Evolutionary conservation across 1,140 invertebrate genomes (phyloP).

Genomic region (Pseudachorutes palmiensis): DNA sequence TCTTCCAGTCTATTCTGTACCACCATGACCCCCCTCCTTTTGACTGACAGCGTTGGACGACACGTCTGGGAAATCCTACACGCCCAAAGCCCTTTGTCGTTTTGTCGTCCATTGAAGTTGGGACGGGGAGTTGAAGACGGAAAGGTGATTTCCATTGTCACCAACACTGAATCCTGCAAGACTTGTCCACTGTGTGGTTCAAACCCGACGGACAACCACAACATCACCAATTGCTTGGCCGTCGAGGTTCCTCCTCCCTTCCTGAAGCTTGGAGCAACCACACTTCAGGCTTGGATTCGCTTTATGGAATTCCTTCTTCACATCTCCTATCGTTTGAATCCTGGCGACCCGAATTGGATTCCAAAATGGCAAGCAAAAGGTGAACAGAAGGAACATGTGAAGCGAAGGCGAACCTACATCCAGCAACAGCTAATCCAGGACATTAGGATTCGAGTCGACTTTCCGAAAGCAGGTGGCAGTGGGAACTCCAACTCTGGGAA

Average conservation of each 20-base stretch:
- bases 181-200: neutral
- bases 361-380: slow-evolving; percentile 1
- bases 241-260: neutral
- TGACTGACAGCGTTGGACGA: neutral
- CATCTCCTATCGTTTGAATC: slow-evolving; percentile 34
- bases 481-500: slow-evolving; percentile 5
- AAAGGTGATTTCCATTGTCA: neutral
- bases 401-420: neutral
- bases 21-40: neutral
- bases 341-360: neutral
- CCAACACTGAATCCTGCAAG: neutral
- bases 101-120: neutral
- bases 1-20: neutral
- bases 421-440: slow-evolving; percentile 14
- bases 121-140: neutral
- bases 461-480: neutral
- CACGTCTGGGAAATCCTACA: neutral
- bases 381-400: neutral
- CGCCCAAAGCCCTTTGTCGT: neutral
- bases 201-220: neutral
- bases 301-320: slow-evolving; percentile 43
- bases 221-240: neutral
- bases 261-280: neutral
- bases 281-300: slow-evolving; percentile 42
- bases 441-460: slow-evolving; percentile 12